Evolutionary conservation across 2,888 invertebrate genomes (phyloP), one percentile per base, ranked within the genome.

Genomic region (Tuberolachnus salignus): DNA sequence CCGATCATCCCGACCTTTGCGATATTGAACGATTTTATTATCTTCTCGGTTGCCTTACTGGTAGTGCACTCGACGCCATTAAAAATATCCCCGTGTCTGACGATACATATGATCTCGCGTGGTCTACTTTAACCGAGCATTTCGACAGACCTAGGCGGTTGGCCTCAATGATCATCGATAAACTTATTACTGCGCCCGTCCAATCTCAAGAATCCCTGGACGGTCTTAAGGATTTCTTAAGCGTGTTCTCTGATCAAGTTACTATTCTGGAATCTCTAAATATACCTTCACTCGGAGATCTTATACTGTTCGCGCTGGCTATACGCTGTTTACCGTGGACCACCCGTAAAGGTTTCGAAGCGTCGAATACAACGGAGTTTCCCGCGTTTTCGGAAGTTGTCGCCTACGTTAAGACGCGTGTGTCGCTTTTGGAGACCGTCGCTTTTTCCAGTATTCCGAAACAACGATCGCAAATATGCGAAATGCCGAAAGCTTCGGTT

Each of bases 1-100:
- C 4, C 3, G 21, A 21, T 34, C 61, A 34, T 8, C 9, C 14
- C 14, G 44, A 26, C 0, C 11, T 64, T 14, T 21, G 21, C 1
- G 14, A 64, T 21, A 64, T 64, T 6, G 64, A 64, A 2, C n/a
- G 11, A n/a, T 67, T 49, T 9, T 66, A 49, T n/a, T 66, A 49
- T 23, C 14, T 49, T 1, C 14, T 64, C 4, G 64, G 64, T 23
- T 44, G 64, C 21, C 21, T 64, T 0, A 64, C 14, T 8, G 64
- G 16, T 8, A 46, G 46, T 1, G 46, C 64, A 14, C 21, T 64
- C 1, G 1, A 64, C 14, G 14, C 21, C 9, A 64, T 64, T 9
- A 1, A 8, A 0, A 46, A 64, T 46, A 64, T 64, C 14, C 21
- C 21, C 0, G 64, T 64, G 4, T 11, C 64, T 6, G 64, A 64